Evolutionary conservation across 2,797 vertebrate genomes (phyloP), one percentile per base, ranked within the genome.

Genomic region (Chaenodraco wilsoni): DNA sequence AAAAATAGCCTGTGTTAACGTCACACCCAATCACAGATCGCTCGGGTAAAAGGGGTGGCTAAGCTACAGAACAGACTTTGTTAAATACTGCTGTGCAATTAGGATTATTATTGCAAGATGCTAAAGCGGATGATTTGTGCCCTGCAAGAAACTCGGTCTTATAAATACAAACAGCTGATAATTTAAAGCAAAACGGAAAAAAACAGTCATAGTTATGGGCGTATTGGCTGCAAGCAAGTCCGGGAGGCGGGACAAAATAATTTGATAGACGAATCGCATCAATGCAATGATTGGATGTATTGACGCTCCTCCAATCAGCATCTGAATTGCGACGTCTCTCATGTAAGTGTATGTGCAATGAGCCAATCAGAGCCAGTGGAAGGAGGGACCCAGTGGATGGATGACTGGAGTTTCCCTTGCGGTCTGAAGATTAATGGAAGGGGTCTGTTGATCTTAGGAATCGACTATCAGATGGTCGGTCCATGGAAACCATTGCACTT

Each of bases 371-470:
- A 74, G 45, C 0, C 41, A 2, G 8, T 0, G 11, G 55, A 61
- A 69, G 93, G 93, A 71, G 88, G 92, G 80, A 57, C 70, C 37
- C 17, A 2, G 3, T 71, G 76, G 90, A 92, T 92, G 91, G 87
- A 90, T 88, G 91, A 92, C 93, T 93, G 93, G 94, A 95, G 95
- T 95, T 95, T 90, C 91, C 93, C 89, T 92, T 94, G 92, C 92
- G 90, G 90, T 91, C 83, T 88, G 78, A 91, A 94, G 94, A 95
- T 95, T 95, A 94, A 95, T 94, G 94, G 94, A 94, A 92, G 90
- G 88, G 88, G 71, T 92, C 91, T 93, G 94, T 93, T 94, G 94
- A 93, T 94, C 88, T 89, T 84, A 90, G 91, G 85, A 91, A 87
- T 84, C 89, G 84, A 74, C 86, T 82, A 77, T 85, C 83, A 91